A percentile compares a stretch with the other conserved stretches of the same genome.
These are phyloP conservation scores for Digitonthophagus gazella DNA, from an alignment of 2,888 invertebrate species.

Conservation along the genomic window DNA sequence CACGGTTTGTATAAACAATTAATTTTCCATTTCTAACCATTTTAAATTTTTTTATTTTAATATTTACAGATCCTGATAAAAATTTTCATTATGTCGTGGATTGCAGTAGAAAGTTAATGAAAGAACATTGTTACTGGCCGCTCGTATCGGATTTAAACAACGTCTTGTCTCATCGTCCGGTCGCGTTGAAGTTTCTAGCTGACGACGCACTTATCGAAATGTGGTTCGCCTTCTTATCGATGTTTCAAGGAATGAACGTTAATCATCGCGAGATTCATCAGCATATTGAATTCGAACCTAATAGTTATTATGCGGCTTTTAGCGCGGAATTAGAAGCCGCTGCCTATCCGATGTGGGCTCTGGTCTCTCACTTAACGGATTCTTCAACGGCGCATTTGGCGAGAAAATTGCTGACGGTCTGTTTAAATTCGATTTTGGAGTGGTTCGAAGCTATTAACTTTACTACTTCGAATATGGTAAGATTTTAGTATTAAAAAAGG, in stretches of 20 bases:
- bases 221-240: constrained; percentile 93
- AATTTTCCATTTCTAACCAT: background rate
- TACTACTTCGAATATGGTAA: constrained; percentile 47
- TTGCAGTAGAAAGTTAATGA: constrained; percentile 89
- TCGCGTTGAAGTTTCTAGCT: constrained; percentile 85
- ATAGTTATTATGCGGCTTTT: constrained; percentile 96
- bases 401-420: constrained; percentile 72
- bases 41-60: constrained; percentile 1
- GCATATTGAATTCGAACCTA: constrained; percentile 96
- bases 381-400: constrained; percentile 72
- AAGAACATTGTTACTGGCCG: constrained; percentile 98
- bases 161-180: constrained; percentile 87
- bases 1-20: constrained; percentile 61
- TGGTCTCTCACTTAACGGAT: constrained; percentile 83
- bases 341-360: constrained; percentile 97
- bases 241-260: constrained; percentile 93
- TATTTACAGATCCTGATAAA: constrained; percentile 62
- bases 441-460: constrained; percentile 85
- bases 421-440: constrained; percentile 74
- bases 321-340: constrained; percentile 96
- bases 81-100: constrained; percentile 91
- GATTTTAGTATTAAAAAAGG: constrained; percentile 51
- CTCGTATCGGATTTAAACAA: constrained; percentile 96
- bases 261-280: constrained; percentile 86
- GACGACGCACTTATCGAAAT: constrained; percentile 87